Percentiles rank a stretch among this genome's conserved stretches.
Conservation (phyloP, 35 echinoderm and acorn worm genomes). For the Ophioderma brevispina region DNA sequence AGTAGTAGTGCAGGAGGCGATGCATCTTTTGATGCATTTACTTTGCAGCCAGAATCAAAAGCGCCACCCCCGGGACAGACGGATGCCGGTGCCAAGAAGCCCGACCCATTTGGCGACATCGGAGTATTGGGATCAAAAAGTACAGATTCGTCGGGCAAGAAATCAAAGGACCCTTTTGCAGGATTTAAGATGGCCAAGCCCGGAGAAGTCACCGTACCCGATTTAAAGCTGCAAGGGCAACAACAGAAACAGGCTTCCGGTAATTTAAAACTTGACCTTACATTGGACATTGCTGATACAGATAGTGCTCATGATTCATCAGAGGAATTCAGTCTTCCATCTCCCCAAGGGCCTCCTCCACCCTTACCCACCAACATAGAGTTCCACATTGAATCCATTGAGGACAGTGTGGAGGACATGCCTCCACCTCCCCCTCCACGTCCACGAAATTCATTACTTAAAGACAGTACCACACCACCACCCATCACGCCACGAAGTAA, state of each 20-base stretch:
- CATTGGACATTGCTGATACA: conserved; percentile 21
- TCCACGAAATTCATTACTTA: neutral
- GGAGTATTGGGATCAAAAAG: conserved; percentile 48
- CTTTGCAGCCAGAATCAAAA: conserved; percentile 35
- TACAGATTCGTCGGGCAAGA: conserved; percentile 27
- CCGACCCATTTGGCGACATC: conserved; percentile 87
- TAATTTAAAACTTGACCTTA: conserved; percentile 3
- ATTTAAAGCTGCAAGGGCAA: conserved; percentile 45
- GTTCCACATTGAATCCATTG: conserved; percentile 18
- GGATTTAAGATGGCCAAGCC: conserved; percentile 93
- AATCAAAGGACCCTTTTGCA: conserved; percentile 76
- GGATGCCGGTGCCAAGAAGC: conserved; percentile 10
- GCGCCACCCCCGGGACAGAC: conserved; percentile 33
- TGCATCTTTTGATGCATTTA: conserved; percentile 18
- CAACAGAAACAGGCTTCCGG: conserved; percentile 7
- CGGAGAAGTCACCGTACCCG: conserved; percentile 73
- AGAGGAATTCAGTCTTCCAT: conserved; percentile 50
- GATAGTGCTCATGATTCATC: conserved; percentile 4
- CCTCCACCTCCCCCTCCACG: conserved; percentile 38
- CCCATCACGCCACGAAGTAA: neutral
- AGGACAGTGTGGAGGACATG: neutral
- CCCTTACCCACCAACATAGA: conserved; percentile 45
- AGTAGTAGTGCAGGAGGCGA: neutral
- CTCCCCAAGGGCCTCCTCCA: conserved; percentile 59
- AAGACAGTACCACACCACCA: neutral